Evolutionary conservation across 2,113 vertebrate species (phyloP).

Genomic region (Euleptes europaea): DNA sequence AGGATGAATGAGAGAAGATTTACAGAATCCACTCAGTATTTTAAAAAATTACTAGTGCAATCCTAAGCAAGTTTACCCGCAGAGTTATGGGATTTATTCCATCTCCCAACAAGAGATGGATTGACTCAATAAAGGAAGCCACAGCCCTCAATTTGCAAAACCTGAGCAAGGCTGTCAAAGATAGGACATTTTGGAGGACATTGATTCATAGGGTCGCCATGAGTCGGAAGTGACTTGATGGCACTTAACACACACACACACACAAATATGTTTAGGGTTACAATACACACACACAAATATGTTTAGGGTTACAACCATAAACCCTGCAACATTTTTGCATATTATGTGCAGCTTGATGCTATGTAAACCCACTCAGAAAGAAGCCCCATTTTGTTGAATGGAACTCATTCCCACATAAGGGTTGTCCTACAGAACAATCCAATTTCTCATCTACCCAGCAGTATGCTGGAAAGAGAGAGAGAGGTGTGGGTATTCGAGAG

Average conservation of each 20-base stretch:
- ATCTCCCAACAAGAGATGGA: too few species aligned
- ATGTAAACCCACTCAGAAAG: background rate
- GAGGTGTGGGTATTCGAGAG: background rate
- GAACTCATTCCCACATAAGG: too few species aligned
- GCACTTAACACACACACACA: too few species aligned
- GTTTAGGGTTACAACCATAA: background rate
- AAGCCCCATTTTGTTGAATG: too few species aligned
- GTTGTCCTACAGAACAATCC: too few species aligned
- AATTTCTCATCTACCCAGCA: too few species aligned
- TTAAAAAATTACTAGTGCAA: background rate
- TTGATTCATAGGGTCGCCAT: too few species aligned
- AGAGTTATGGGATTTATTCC: background rate
- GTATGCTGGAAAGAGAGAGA: background rate
- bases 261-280: background rate
- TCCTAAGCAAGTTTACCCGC: background rate
- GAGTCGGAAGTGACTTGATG: too few species aligned
- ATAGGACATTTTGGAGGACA: too few species aligned
- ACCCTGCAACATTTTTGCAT: background rate
- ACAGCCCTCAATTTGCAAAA: too few species aligned
- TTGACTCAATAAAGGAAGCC: too few species aligned
- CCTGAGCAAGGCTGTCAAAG: too few species aligned
- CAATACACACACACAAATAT: background rate
- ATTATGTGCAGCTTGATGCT: background rate
- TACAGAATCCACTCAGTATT: background rate
- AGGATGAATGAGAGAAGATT: background rate